Evolutionary conservation across 2,888 invertebrate species (phyloP), one percentile per base, ranked within the genome.

Genomic region (Drosophila tanythrix): DNA sequence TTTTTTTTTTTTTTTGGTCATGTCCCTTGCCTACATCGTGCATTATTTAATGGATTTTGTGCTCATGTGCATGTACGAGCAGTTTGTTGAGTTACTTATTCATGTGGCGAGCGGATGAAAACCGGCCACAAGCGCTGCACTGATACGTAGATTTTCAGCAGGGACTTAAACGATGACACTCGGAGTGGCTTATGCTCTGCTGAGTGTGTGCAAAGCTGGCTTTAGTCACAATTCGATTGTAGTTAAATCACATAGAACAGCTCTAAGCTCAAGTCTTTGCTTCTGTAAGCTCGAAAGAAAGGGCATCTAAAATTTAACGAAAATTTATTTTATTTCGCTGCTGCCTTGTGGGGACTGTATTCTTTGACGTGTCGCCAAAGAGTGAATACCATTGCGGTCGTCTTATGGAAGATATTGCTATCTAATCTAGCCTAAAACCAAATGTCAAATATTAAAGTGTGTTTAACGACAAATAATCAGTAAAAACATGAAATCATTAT

Each of bases 71-170:
- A 58, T 51, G 21, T 72, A 60, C 51, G 53, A 71, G 60, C 59
- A 70, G 79, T 71, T 70, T 63, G 62, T 61, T 56, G 38, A 64
- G 55, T 85, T 78, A 84, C 43, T 75, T 81, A 89, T 88, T 83
- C 74, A 74, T 87, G 64, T 62, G 66, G 59, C 43, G 60, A 74
- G 53, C 68, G 48, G 62, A 51, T 61, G 53, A 52, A 58, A 58
- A 55, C 50, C 15, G 56, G 50, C 61, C 61, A 53, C 43, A 50
- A 36, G 25, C 50, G 61, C 29, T 74, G 57, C 31, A 62, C 50
- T 55, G 48, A 70, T 55, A 51, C 43, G 50, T 5, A 60, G 31
- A 36, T 57, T 63, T 48, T 40, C 48, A 57, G 33, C 48, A 5
- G 35, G 61, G 51, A 52, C 51, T 70, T 40, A 52, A 52, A 35